Evolutionary conservation across 1,140 invertebrate species (phyloP).

Genomic region (Vollenhovia emeryi): DNA sequence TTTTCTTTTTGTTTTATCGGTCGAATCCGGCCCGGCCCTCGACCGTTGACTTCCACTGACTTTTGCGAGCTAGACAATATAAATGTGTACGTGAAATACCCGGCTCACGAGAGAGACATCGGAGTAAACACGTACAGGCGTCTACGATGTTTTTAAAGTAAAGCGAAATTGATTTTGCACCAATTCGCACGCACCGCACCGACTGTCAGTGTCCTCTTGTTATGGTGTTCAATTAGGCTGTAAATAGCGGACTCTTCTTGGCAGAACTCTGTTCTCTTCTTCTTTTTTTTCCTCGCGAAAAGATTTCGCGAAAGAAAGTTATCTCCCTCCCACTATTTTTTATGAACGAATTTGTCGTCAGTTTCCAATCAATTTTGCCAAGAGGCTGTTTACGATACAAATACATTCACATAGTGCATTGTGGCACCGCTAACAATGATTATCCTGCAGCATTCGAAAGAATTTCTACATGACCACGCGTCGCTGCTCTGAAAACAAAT

Average conservation of each 20-base stretch:
- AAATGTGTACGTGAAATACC: conserved; percentile 43
- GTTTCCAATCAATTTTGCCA: neutral
- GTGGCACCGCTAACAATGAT: neutral
- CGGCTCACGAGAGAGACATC: conserved; percentile 63
- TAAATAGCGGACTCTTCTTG: conserved; percentile 69
- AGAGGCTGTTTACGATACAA: neutral
- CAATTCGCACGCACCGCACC: conserved; percentile 78
- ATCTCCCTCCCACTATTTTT: neutral
- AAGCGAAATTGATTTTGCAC: conserved; percentile 82
- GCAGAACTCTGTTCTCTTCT: conserved; percentile 63
- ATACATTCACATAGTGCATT: neutral
- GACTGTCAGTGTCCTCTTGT: conserved; percentile 75
- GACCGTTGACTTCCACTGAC: neutral
- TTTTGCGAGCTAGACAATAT: conserved; percentile 38
- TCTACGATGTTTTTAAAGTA: conserved; percentile 60
- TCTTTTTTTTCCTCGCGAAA: conserved; percentile 24
- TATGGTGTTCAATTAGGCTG: conserved; percentile 76
- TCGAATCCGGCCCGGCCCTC: conserved; percentile 25
- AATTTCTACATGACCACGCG: neutral
- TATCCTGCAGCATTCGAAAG: neutral
- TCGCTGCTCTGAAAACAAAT: neutral
- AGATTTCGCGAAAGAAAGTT: neutral
- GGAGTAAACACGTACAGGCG: conserved; percentile 68
- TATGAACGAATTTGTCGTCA: neutral
- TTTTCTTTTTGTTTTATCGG: conserved; percentile 21